Evolutionary conservation across 2,797 vertebrate genomes (phyloP).

Genomic region (Cuculus canorus): DNA sequence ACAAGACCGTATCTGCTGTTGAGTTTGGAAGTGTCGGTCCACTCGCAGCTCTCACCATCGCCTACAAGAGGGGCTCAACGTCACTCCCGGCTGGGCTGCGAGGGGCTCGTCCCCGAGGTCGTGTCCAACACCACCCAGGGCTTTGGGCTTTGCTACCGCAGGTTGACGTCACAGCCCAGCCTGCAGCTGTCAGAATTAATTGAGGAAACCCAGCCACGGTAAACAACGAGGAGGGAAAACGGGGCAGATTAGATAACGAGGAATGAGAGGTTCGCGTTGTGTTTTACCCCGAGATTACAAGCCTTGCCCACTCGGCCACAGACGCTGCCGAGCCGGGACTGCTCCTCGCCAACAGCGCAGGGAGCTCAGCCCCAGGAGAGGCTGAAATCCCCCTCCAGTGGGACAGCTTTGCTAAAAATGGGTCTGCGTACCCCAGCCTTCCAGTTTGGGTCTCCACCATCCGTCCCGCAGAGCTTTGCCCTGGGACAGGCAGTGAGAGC

Average conservation of each 20-base stretch:
- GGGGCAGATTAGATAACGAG: constrained; percentile 65
- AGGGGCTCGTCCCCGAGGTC: neutral
- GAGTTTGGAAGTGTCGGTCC: accelerated
- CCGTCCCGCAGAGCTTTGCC: neutral
- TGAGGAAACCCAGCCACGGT: constrained; percentile 54
- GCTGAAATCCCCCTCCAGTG: accelerated
- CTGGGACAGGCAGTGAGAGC: neutral
- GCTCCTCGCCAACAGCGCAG: neutral
- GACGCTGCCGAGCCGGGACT: neutral
- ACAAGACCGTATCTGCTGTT: neutral
- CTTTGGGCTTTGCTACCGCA: neutral
- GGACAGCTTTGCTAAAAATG: neutral
- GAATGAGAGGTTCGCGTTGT: neutral
- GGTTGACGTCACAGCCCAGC: constrained; percentile 46
- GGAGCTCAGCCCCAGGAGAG: neutral
- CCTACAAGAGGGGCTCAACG: accelerated
- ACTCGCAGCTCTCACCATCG: accelerated
- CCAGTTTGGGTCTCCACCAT: neutral
- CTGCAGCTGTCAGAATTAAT: constrained; percentile 68
- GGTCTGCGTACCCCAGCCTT: accelerated
- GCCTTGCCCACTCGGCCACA: neutral
- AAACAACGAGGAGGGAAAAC: constrained; percentile 22
- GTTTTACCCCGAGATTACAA: neutral
- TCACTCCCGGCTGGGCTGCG: accelerated
- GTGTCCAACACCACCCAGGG: neutral